phyloP scores from a whole-genome alignment of 2,113 vertebrate species.

The Chinchilla lanigera region DNA sequence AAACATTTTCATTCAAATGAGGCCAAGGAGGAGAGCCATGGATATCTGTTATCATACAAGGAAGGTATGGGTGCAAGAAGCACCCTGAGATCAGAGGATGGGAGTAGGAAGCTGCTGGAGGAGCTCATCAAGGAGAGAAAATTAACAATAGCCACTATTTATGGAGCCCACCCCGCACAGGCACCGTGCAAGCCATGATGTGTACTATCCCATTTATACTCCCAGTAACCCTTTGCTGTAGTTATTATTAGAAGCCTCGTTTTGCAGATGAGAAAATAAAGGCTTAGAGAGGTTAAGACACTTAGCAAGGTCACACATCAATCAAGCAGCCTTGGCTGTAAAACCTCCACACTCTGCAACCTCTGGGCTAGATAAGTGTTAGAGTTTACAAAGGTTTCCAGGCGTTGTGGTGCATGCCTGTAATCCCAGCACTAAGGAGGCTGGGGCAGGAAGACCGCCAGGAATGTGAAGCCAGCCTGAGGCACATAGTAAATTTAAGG shows the following conservation, averaged over 20 bases:
- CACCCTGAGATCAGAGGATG: not conserved
- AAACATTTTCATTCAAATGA: conserved; percentile 53
- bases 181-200: not conserved
- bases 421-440: not conserved
- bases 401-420: not conserved
- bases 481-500: not conserved
- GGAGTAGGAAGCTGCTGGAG: not conserved
- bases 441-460: not conserved
- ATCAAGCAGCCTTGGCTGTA: not conserved
- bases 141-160: conserved; percentile 6
- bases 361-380: not conserved
- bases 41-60: not conserved
- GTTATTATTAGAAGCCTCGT: not conserved
- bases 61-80: not conserved
- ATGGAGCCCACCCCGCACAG: not conserved
- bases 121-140: not conserved
- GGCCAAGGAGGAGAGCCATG: not conserved
- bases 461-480: not conserved
- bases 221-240: not conserved
- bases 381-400: not conserved
- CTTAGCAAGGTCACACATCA: conserved; percentile 12
- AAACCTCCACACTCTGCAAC: not conserved
- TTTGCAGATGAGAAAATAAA: conserved; percentile 64
- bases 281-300: conserved; percentile 3
- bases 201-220: not conserved